Conservation (phyloP, 2,888 invertebrate species). For the Melanophora roralis region DNA sequence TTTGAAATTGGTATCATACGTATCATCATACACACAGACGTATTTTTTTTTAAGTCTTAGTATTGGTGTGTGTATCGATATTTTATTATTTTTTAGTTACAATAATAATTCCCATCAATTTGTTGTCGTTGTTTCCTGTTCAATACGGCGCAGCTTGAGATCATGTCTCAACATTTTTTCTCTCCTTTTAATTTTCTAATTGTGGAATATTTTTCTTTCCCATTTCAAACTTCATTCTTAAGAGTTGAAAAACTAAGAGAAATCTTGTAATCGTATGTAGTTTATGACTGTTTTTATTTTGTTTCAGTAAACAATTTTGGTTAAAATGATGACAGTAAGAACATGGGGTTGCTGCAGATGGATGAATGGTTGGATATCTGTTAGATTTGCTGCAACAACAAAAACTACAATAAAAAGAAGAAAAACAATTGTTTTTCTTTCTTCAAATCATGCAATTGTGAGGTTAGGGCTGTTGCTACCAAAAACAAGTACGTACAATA, state of each 20-base stretch:
- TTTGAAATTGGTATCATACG: not conserved
- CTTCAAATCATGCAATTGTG: slow-evolving; percentile 35
- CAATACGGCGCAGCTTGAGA: slow-evolving; percentile 59
- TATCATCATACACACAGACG: slow-evolving; percentile 1
- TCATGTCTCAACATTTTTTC: slow-evolving; percentile 49
- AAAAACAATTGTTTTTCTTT: slow-evolving; percentile 6
- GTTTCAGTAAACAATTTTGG: slow-evolving; percentile 44
- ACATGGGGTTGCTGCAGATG: slow-evolving; percentile 35
- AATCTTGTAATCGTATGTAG: slow-evolving; percentile 39
- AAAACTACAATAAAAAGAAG: not conserved
- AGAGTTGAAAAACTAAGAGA: slow-evolving; percentile 12
- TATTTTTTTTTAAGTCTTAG: slow-evolving; percentile 3
- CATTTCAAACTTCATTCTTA: slow-evolving; percentile 33
- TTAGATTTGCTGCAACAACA: too few relatives aligned
- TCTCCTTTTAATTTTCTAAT: slow-evolving; percentile 17
- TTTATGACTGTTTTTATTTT: slow-evolving; percentile 21
- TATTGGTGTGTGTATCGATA: not conserved
- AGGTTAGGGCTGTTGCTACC: slow-evolving; percentile 43
- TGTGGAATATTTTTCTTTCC: slow-evolving; percentile 28
- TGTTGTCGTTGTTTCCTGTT: slow-evolving; percentile 62
- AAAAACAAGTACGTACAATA: not conserved
- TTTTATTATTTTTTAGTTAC: slow-evolving; percentile 16
- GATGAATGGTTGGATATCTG: not conserved
- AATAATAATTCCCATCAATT: slow-evolving; percentile 61
- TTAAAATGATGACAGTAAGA: slow-evolving; percentile 50